phyloP scores from a whole-genome alignment of 2,888 invertebrate species.

The Rotaria socialis region DNA sequence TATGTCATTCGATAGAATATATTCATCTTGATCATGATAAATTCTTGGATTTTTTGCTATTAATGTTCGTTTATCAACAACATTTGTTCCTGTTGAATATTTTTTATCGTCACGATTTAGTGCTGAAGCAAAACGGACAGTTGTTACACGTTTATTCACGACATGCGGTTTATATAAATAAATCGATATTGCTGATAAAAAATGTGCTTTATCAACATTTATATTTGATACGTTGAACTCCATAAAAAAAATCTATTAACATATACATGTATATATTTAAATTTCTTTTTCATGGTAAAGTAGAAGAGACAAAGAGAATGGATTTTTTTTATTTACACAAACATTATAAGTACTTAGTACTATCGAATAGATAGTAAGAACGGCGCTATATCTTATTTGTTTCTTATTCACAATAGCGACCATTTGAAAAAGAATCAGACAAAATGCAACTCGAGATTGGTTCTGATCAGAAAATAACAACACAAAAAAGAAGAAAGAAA shows the following conservation, averaged over 20 bases:
- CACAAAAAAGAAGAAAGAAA: neutral
- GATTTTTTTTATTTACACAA: neutral
- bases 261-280: neutral
- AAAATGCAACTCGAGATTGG: neutral
- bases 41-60: slow-evolving; percentile 42
- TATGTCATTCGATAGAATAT: neutral
- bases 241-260: neutral
- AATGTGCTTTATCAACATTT: neutral
- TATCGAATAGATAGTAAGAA: slow-evolving; percentile 8
- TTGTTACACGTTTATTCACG: slow-evolving; percentile 44
- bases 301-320: neutral
- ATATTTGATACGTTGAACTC: neutral
- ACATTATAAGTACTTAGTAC: slow-evolving; percentile 18
- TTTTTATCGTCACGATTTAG: slow-evolving; percentile 1
- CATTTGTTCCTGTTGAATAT: neutral
- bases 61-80: slow-evolving; percentile 34
- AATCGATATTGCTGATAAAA: slow-evolving; percentile 37
- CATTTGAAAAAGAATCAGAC: neutral
- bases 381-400: neutral
- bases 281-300: neutral
- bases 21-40: slow-evolving; percentile 41
- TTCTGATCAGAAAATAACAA: neutral
- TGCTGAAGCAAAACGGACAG: slow-evolving; percentile 5
- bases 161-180: slow-evolving; percentile 45
- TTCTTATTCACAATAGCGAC: neutral